Percentiles rank a stretch among this genome's conserved stretches.
Conservation (phyloP, 2,888 invertebrate genomes). For the Phalangium opilio region DNA sequence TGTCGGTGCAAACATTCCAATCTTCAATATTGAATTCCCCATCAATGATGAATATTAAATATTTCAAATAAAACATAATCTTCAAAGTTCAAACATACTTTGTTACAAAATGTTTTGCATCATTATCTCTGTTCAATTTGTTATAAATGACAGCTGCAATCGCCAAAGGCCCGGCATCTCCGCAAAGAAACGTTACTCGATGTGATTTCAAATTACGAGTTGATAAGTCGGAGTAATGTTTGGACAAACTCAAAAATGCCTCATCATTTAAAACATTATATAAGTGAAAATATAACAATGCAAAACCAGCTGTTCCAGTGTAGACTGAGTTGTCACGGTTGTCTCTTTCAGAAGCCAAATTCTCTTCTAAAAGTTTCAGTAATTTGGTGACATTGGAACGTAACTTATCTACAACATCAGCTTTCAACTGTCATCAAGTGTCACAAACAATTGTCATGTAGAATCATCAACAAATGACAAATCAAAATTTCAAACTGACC, state of each 20-base stretch:
- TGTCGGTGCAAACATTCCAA: slow-evolving; percentile 41
- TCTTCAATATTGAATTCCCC: slow-evolving; percentile 33
- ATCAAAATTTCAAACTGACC: too few relatives aligned
- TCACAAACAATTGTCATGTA: too few relatives aligned
- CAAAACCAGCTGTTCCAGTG: slow-evolving; percentile 15
- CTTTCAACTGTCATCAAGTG: slow-evolving; percentile 10
- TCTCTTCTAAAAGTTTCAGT: slow-evolving; percentile 11
- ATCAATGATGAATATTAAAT: slow-evolving; percentile 4
- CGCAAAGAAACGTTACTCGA: slow-evolving; percentile 49
- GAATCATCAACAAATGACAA: too few relatives aligned
- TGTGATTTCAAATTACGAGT: slow-evolving; percentile 26
- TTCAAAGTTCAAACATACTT: neutral
- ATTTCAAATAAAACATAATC: neutral
- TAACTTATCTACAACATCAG: slow-evolving; percentile 6
- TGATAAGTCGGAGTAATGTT: slow-evolving; percentile 9
- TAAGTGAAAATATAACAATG: slow-evolving; percentile 11
- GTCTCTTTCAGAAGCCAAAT: slow-evolving; percentile 6
- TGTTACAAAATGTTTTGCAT: neutral
- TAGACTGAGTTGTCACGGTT: slow-evolving; percentile 13
- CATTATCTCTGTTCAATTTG: slow-evolving; percentile 35
- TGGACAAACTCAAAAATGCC: slow-evolving; percentile 7
- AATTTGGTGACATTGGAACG: slow-evolving; percentile 7
- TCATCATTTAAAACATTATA: slow-evolving; percentile 6
- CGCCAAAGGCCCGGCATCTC: slow-evolving; percentile 50
- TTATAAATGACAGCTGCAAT: slow-evolving; percentile 44